phyloP scores from a whole-genome alignment of 2,113 vertebrate species.

The Lanius ludovicianus region DNA sequence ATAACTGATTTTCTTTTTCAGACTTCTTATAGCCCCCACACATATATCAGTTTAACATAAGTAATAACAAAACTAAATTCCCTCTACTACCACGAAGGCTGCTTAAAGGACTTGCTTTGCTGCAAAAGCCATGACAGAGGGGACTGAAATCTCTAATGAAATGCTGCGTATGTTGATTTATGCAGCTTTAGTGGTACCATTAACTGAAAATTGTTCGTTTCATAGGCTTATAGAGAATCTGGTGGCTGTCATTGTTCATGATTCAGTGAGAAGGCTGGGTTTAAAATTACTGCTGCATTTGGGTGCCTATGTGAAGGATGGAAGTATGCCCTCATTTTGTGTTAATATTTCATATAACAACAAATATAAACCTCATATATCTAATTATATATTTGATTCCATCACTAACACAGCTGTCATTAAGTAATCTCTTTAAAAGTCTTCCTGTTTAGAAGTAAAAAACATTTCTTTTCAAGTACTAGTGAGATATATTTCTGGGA shows the following conservation, averaged over 20 bases:
- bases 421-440: neutral
- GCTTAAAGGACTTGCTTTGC: conserved; percentile 45
- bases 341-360: conserved; percentile 33
- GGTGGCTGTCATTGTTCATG: conserved; percentile 36
- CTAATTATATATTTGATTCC: conserved; percentile 5
- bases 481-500: conserved; percentile 1
- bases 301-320: neutral
- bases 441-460: neutral
- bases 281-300: neutral
- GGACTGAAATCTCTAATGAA: conserved; percentile 52
- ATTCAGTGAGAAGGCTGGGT: neutral
- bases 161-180: conserved; percentile 17
- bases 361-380: conserved; percentile 17
- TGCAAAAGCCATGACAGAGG: conserved; percentile 5
- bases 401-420: neutral
- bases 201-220: conserved; percentile 60
- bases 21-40: neutral
- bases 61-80: conserved; percentile 56
- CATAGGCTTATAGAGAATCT: conserved; percentile 26
- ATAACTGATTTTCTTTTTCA: neutral
- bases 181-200: conserved; percentile 52
- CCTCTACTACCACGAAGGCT: conserved; percentile 23
- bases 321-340: neutral
- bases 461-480: conserved; percentile 27
- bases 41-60: conserved; percentile 33